Base-by-base conservation (phyloP, 2,113 vertebrate species). In the Lepus americanus region DNA sequence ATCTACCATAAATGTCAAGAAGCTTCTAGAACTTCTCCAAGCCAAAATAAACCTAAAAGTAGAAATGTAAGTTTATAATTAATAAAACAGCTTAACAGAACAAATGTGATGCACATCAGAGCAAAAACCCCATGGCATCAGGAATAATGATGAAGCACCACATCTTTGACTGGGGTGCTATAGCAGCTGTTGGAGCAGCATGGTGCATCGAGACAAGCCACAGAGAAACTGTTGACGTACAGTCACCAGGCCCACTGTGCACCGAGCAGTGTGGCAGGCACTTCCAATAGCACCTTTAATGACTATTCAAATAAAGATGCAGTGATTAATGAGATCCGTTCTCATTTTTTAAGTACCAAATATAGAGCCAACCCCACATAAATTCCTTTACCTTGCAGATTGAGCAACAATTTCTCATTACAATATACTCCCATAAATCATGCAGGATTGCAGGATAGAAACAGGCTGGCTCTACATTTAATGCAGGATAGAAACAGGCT, bases 351-450 rank as follows among this genome's bases (percentile, higher is more conserved):
- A 95, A 94, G 70, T 93, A 76, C 80, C 80, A 93, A 89, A 86
- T 51, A 84, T 55, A 76, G 95, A 93, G 64, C 74, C 87, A 94
- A 29, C 67, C 10, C 74, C 70, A 80, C 61, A 87, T 80, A 93
- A 93, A 95, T 96, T 51, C 16, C 27, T 88, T 93, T 94, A 77
- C 51, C 66, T 92, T 94, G 70, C 53, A 93, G 61, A 83, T 27
- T 73, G 51, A 89, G 51, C 76, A 96, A 96, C 29, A 88, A 53
- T 82, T 74, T 81, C 79, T 97, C 83, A 49, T 55, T 89, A 51
- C 90, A 89, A 89, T 74, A 76, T 44, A 63, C 53, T 92, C 59
- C 82, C 74, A 94, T 94, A 96, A 97, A 96, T 92, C 89, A 94
- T 27, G 11, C 51, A 87, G 19, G 44, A 77, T 36, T 82, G 5